Base-by-base conservation (phyloP, 2,113 vertebrate genomes). In the Microcebus murinus region DNA sequence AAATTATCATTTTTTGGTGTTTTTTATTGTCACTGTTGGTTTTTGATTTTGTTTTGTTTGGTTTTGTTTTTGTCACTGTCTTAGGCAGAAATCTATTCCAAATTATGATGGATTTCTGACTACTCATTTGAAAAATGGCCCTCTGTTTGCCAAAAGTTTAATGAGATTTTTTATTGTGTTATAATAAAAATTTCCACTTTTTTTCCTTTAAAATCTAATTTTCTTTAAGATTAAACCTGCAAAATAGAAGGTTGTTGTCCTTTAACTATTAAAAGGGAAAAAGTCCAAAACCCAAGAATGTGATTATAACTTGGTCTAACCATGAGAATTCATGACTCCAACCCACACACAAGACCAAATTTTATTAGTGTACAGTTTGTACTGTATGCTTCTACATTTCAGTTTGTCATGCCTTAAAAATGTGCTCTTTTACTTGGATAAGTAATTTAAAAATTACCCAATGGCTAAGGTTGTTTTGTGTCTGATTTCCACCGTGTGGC, bases 361-460 rank as follows among this genome's bases (percentile, higher is more conserved):
- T 92, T 97, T 97, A 96, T 82, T 92, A 97, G 97, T 88, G 95
- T 97, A 98, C 96, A 92, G 96, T 98, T 95, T 98, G 96, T 98
- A 97, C 97, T 97, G 93, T 97, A 98, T 71, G 17, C 90, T 95
- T 63, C 65, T 94, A 94, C 71, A 97, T 93, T 85, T 95, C 79
- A 93, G 48, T 39, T n/a, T 77, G 86, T 97, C 92, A 97, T 96
- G 80, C 13, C 25, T 76, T 85, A 95, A 97, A 98, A 97, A 96
- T 98, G 96, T 96, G 63, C 80, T 94, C 93, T 97, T 96, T 92
- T 50, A 84, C 57, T 97, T 88, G 84, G 79, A 42, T 92, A 93
- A 95, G 68, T 95, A 96, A 96, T 96, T 97, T 86, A 91, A 95
- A 91, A 91, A 63, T 90, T 63, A 76, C 52, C 77, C 91, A 94